Conservation (phyloP, 2,888 invertebrate genomes). For the Hanleya hanleyi region DNA sequence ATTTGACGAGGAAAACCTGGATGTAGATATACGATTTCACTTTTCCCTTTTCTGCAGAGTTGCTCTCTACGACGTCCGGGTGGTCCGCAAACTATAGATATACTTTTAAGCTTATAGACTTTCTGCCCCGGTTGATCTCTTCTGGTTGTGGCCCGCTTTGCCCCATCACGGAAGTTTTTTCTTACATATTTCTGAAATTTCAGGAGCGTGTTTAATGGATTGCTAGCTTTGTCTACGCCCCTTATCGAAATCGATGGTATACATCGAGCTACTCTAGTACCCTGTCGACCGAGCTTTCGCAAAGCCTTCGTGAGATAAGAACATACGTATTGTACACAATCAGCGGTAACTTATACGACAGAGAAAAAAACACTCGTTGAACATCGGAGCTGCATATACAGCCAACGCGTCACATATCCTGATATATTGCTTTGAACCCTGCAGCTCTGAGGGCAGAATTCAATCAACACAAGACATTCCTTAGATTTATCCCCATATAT, state of each 20-base stretch:
- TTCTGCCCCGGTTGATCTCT: too few relatives aligned
- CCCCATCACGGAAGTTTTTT: too few relatives aligned
- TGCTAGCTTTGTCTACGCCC: constrained; percentile 3
- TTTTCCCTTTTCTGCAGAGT: not conserved
- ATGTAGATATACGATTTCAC: not conserved
- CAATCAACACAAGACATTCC: not conserved
- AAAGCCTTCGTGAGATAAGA: not conserved
- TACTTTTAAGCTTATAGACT: not conserved
- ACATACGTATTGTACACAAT: not conserved
- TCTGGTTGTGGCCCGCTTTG: too few relatives aligned
- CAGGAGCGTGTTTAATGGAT: not conserved
- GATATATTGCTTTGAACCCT: constrained; percentile 1
- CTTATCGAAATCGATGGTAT: constrained; percentile 7
- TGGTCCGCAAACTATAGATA: not conserved
- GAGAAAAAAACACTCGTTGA: not conserved
- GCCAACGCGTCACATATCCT: not conserved
- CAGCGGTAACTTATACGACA: not conserved
- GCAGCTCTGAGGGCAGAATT: not conserved
- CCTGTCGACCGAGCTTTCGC: not conserved
- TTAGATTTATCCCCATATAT: not conserved
- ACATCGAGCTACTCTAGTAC: not conserved
- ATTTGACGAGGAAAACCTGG: constrained; percentile 9
- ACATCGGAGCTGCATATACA: not conserved
- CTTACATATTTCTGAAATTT: constrained; percentile 7
- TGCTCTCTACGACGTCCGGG: not conserved